phyloP scores from a whole-genome alignment of 2,797 vertebrate species.

The Acipenser oxyrinchus region DNA sequence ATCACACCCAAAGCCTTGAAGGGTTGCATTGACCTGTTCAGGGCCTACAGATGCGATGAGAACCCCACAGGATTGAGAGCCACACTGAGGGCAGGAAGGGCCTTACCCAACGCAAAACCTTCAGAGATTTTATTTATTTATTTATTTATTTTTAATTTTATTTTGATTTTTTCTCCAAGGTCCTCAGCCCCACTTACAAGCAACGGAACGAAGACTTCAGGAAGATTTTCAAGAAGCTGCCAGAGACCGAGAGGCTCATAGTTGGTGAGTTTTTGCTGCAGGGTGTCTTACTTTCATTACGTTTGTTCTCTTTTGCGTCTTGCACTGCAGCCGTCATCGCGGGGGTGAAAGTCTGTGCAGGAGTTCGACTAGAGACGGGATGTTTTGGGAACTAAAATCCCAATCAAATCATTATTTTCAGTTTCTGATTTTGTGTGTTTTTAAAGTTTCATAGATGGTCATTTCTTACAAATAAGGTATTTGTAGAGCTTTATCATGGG shows the following conservation, averaged over 20 bases:
- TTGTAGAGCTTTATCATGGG: no score
- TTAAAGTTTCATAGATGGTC: no score
- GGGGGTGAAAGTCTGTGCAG: background rate
- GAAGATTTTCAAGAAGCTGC: slow-evolving; percentile 83
- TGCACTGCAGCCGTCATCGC: no score
- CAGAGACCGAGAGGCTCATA: slow-evolving; percentile 78
- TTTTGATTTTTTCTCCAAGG: slow-evolving; percentile 44
- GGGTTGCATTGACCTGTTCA: background rate
- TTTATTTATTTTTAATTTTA: background rate
- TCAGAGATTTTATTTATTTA: background rate
- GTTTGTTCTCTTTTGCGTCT: background rate
- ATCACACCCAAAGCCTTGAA: no score
- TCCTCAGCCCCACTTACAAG: slow-evolving; percentile 85
- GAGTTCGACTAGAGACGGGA: background rate
- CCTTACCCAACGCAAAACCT: background rate
- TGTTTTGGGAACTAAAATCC: background rate
- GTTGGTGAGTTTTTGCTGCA: slow-evolving; percentile 62
- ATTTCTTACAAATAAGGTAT: no score
- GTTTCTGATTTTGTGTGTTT: background rate
- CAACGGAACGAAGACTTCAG: slow-evolving; percentile 85
- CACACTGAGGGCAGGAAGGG: background rate
- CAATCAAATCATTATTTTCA: background rate
- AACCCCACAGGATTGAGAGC: background rate
- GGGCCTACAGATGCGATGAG: background rate
- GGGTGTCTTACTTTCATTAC: background rate